A percentile compares a stretch with the other conserved stretches of the same genome.
Conservation (phyloP, 2,888 invertebrate genomes). For the Caenorhabditis sp. region DNA sequence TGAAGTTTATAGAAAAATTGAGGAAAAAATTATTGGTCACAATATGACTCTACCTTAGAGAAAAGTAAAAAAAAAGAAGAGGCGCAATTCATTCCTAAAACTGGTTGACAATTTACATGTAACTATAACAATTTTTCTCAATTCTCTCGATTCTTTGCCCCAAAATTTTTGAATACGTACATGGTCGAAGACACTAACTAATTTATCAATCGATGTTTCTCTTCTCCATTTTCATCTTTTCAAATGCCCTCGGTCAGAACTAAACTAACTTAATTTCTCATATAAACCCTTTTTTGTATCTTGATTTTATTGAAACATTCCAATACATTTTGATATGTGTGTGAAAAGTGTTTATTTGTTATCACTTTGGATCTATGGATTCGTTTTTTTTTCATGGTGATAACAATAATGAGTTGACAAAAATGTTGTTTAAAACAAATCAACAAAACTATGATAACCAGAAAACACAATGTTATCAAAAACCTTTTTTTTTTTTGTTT, state of each 20-base stretch:
- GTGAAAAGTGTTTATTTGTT: too few relatives aligned
- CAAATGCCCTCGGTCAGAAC: neutral
- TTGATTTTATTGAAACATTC: neutral
- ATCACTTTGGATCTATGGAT: too few relatives aligned
- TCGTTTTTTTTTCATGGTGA: too few relatives aligned
- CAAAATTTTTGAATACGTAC: neutral
- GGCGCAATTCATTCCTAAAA: neutral
- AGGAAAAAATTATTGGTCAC: too few relatives aligned
- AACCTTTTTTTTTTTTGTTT: too few relatives aligned
- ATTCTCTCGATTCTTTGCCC: constrained; percentile 1
- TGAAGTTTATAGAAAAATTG: too few relatives aligned
- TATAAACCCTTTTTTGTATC: neutral
- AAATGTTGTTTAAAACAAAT: too few relatives aligned
- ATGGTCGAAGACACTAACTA: constrained; percentile 1
- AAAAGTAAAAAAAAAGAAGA: neutral
- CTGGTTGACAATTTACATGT: constrained; percentile 1
- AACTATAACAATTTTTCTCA: neutral
- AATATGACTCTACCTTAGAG: neutral
- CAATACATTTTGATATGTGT: too few relatives aligned
- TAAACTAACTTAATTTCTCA: neutral
- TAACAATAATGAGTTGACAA: too few relatives aligned
- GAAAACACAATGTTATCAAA: too few relatives aligned
- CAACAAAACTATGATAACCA: too few relatives aligned
- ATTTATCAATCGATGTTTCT: neutral
- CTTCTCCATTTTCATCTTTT: neutral